Conservation (phyloP, 2,888 invertebrate species). For the Meiosimyza platycephala region DNA sequence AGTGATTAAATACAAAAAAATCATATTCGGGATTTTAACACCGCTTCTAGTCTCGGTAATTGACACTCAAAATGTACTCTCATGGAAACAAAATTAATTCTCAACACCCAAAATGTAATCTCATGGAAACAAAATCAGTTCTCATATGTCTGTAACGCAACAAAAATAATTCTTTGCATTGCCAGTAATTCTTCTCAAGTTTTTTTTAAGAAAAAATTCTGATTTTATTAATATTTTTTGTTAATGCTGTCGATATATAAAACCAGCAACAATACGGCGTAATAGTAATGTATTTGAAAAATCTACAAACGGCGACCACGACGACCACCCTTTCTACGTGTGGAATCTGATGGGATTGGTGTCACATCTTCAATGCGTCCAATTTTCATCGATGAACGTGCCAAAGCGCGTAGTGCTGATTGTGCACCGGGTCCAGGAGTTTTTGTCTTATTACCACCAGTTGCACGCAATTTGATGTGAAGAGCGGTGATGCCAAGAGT, state of each 20-base stretch:
- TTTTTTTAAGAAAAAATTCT: background rate
- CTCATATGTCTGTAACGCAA: no score
- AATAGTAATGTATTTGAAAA: slow-evolving; percentile 25
- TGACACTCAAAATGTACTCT: no score
- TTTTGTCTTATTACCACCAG: slow-evolving; percentile 98
- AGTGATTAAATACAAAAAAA: no score
- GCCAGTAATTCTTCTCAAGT: no score
- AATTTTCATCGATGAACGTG: slow-evolving; percentile 99
- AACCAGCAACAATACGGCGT: slow-evolving; percentile 31
- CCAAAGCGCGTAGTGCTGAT: slow-evolving; percentile 96
- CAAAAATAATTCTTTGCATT: no score
- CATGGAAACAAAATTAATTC: no score
- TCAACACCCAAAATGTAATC: no score
- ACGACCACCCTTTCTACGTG: slow-evolving; percentile 99
- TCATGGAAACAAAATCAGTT: no score
- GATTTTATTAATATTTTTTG: background rate
- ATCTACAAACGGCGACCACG: slow-evolving; percentile 98
- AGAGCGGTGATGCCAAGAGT: slow-evolving; percentile 96
- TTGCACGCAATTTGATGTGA: slow-evolving; percentile 97
- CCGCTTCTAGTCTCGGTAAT: no score
- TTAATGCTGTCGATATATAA: background rate
- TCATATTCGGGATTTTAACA: no score
- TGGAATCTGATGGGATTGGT: slow-evolving; percentile 98
- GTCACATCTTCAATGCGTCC: slow-evolving; percentile 99
- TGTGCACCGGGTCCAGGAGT: slow-evolving; percentile 99